Base-by-base conservation (phyloP, 2,888 invertebrate species). In the Chrysolina americana region DNA sequence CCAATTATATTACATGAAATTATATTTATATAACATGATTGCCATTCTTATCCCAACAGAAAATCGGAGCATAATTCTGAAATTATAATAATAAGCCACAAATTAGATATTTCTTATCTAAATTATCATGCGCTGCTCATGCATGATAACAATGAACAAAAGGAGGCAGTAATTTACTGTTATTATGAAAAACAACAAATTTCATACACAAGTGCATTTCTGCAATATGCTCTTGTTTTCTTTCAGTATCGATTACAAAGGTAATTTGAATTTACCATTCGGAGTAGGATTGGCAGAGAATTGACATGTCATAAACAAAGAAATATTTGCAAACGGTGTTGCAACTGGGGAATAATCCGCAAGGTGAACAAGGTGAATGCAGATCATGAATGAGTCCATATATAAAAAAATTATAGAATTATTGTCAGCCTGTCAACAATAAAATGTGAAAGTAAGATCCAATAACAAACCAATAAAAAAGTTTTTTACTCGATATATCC, bases 91-190 rank as follows among this genome's bases (percentile, higher is more conserved):
- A 68, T 68, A 44, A 68, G 28, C 62, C 9, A 0, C 15, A 19
- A 70, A 48, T 47, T 23, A 62, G 19, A 70, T 13, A 23, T 17
- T 59, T 62, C 28, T 48, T 71, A 68, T 71, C 56, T 75, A 41
- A 75, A 75, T 47, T 50, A 44, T 44, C 56, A 21, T 41, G 44
- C 41, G 56, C 19, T 17, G 56, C 17, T 59, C 65, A 53, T 65
- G 71, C 71, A 71, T 74, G 50, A 74, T 62, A 74, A 70, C 68
- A 75, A 71, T 15, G 19, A 68, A 68, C 19, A 65, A 64, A 68
- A 41, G 68, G 65, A 50, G 48, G 41, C 59, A 47, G 63, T 53
- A 36, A 70, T 64, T 50, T 59, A 13, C 10, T 53, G 19, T 68
- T 36, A 53, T 63, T 64, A 68, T 68, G 21, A 71, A 74, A 71